A percentile compares a stretch with the other conserved stretches of the same genome.
phyloP scores from a whole-genome alignment of 1,140 invertebrate species.

The Eulimnadia texana region DNA sequence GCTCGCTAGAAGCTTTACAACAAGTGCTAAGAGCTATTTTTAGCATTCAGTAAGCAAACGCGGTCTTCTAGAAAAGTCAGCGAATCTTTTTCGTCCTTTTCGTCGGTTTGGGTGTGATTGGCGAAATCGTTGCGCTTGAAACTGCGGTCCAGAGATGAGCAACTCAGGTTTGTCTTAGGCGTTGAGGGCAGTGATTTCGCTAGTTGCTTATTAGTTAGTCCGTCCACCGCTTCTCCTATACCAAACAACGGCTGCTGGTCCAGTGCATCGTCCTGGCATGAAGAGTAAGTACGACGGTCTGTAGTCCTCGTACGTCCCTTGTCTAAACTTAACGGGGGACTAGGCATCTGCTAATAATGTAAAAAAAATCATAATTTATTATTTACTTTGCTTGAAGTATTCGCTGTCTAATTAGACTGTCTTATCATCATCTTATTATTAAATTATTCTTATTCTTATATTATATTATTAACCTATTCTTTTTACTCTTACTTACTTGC shows the following conservation, averaged over 20 bases:
- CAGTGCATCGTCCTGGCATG: not conserved
- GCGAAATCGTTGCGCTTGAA: not conserved
- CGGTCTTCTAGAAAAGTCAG: not conserved
- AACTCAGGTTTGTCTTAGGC: not conserved
- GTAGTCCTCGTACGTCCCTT: not conserved
- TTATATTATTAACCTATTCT: no score
- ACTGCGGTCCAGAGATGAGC: not conserved
- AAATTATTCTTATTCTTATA: no score
- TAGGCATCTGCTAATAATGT: not conserved
- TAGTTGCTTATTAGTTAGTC: not conserved
- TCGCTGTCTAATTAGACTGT: not conserved
- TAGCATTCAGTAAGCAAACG: not conserved
- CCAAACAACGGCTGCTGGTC: not conserved
- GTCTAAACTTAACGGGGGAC: not conserved
- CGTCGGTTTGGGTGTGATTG: not conserved
- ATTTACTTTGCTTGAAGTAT: not conserved
- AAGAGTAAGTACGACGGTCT: not conserved
- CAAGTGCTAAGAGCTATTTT: not conserved
- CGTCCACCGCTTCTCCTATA: not conserved
- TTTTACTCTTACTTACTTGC: no score
- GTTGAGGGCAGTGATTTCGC: not conserved
- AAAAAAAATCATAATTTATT: not conserved
- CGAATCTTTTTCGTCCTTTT: not conserved
- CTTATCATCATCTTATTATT: no score
- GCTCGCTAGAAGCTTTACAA: not conserved